These are phyloP conservation scores for Gallinago solitaria DNA, from an alignment of 2,797 vertebrate genomes.

Conservation along the genomic window DNA sequence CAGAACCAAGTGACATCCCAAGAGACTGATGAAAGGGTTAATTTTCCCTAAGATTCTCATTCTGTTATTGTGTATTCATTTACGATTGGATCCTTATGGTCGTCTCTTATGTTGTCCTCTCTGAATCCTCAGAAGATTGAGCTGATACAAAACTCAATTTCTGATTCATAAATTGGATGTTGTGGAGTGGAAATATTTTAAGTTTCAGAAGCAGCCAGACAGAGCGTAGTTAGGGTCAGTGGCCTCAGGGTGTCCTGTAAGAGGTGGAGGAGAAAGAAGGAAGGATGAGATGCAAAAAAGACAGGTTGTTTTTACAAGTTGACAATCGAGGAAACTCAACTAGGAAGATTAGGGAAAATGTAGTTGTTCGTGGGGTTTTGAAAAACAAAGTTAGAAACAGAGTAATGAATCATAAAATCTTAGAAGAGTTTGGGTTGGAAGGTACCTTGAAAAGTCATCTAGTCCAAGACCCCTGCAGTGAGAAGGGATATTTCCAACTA, in stretches of 20 bases:
- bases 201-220: background rate
- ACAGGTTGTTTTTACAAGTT: background rate
- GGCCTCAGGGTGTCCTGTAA: background rate
- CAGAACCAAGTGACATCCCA: background rate
- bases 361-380: background rate
- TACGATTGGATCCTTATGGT: background rate
- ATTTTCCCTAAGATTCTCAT: background rate
- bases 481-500: background rate
- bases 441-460: background rate
- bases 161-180: no score
- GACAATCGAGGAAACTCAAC: background rate
- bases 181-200: background rate
- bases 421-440: background rate
- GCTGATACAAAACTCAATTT: background rate
- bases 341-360: accelerated
- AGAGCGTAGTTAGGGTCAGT: background rate
- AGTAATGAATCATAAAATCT: background rate
- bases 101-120: background rate
- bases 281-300: background rate
- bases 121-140: background rate
- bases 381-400: background rate
- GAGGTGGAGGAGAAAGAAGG: background rate
- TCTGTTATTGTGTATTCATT: background rate
- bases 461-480: no score
- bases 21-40: background rate